Evolutionary conservation across 2,797 vertebrate species (phyloP).

Genomic region (Pseudomugil tenellus): DNA sequence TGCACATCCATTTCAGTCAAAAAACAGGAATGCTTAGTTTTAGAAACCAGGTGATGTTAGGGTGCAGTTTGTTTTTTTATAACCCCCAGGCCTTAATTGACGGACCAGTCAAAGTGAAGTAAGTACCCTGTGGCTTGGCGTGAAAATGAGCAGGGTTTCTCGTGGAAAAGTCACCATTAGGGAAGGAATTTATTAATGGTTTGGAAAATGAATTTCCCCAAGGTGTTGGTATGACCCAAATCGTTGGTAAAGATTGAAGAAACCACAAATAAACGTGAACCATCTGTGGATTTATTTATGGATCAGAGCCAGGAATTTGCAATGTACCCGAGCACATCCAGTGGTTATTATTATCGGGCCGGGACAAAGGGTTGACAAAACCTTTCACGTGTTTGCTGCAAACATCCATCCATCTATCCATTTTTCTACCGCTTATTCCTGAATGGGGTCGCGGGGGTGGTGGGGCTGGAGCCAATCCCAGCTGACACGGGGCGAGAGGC

Average conservation of each 20-base stretch:
- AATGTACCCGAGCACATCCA: not conserved
- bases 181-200: not conserved
- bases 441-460: too few relatives aligned
- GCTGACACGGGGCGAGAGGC: too few relatives aligned
- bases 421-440: too few relatives aligned
- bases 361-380: not conserved
- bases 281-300: not conserved
- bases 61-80: not conserved
- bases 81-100: not conserved
- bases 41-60: not conserved
- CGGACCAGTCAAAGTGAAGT: not conserved
- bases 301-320: not conserved
- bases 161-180: not conserved
- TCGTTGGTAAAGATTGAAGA: not conserved
- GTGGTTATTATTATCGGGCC: not conserved
- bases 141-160: not conserved
- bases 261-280: not conserved
- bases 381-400: not conserved
- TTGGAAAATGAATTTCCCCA: not conserved
- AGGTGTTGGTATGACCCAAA: not conserved
- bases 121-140: not conserved
- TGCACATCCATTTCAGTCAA: not conserved
- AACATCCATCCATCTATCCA: too few relatives aligned
- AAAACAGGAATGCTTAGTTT: not conserved
- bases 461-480: too few relatives aligned